Base-by-base conservation (phyloP, 1,140 invertebrate genomes). In the Zeugodacus cucurbitae region DNA sequence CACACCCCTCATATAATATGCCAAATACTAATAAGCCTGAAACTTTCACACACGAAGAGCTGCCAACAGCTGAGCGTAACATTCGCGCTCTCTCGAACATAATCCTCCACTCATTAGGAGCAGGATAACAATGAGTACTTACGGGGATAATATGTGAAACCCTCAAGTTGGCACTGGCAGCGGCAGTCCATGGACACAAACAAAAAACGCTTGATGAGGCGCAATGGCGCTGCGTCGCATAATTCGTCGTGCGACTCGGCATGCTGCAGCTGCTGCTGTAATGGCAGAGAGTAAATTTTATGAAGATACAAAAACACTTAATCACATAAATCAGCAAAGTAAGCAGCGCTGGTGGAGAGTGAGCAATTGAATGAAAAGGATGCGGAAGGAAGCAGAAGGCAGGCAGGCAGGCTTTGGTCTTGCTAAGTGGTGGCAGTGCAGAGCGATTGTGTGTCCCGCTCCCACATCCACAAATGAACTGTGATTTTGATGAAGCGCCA, bases 291-390 rank as follows among this genome's bases (percentile, higher is more conserved):
- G 62, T 22, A 48, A 67, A 70, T 70, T 48, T 67, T 64, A 70
- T 48, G n/a, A 87, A 62, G 87, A 87, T 41, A 48, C 87, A 87
- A 87, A 87, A 70, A 87, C 87, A 70, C 64, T 87, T 87, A 87
- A 87, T 87, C 59, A 70, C 62, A 87, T 87, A 87, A 87, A 87
- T 87, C 58, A 87, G 58, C 58, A 67, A 44, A 32, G 59, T 57
- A 57, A 86, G 57, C 29, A 22, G 48, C 48, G 48, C 6, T 54
- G 58, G 0, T 57, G 48, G 57, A 58, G 85, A 86, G n/a, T 86
- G 85, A 22, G 85, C 29, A 86, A 58, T 57, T 34, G 82, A 86
- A n/a, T 86, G 85, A 57, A 34, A 48, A 82, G 74, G n/a, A 82
- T 26, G 74, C 74, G 74, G 74, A 82, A 82, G 74, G 74, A 54